Conservation (phyloP, 2,113 vertebrate genomes). For the Sinocyclocheilus anophthalmus region DNA sequence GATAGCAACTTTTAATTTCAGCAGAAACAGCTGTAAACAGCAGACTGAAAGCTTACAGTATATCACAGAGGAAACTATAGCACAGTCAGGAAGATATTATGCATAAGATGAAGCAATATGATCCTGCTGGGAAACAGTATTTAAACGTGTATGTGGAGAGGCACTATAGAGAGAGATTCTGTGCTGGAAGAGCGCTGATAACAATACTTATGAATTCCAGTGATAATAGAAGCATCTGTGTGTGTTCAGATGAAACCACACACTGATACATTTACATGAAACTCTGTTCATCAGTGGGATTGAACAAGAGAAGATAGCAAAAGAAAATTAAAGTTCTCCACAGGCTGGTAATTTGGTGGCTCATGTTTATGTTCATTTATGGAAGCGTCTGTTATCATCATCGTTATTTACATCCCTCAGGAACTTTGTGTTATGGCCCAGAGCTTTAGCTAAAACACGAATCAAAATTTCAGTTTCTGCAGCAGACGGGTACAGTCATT, state of each 20-base stretch:
- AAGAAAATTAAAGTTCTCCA: too few species aligned
- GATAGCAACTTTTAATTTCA: neutral
- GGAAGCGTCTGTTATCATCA: neutral
- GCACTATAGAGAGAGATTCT: too few species aligned
- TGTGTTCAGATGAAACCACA: too few species aligned
- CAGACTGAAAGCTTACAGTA: neutral
- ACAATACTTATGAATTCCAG: too few species aligned
- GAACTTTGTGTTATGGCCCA: neutral
- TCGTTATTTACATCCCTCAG: constrained; percentile 29
- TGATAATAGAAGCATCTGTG: too few species aligned
- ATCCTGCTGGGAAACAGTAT: constrained; percentile 35
- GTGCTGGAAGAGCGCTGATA: too few species aligned
- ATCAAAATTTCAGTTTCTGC: neutral
- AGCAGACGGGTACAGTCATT: neutral
- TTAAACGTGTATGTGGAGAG: constrained; percentile 5
- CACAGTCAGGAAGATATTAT: constrained; percentile 2
- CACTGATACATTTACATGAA: constrained; percentile 33
- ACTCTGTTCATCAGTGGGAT: constrained; percentile 29
- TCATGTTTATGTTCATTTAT: too few species aligned
- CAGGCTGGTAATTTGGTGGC: too few species aligned
- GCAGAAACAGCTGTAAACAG: neutral
- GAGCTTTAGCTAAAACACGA: neutral
- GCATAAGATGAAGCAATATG: constrained; percentile 26
- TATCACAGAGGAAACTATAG: neutral
- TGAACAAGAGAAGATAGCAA: neutral